Percentiles rank a stretch among this genome's conserved stretches.
These are phyloP conservation scores for Dicyrtoma fusca DNA, from an alignment of 2,888 invertebrate genomes.

Conservation along the genomic window DNA sequence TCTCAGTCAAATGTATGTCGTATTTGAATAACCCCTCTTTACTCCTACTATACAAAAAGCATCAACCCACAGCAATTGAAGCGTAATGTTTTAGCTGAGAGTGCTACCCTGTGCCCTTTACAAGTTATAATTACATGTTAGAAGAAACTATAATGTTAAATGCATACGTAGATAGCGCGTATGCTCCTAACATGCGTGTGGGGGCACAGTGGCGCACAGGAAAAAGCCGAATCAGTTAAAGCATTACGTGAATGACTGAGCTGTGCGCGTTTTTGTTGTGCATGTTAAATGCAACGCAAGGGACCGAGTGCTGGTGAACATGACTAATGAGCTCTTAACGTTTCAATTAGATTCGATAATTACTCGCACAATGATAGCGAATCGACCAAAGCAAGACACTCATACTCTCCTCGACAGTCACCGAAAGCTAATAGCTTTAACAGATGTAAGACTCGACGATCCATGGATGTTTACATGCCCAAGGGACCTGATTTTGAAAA, in stretches of 20 bases:
- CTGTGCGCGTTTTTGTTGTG: slow-evolving; percentile 14
- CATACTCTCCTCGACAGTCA: slow-evolving; percentile 53
- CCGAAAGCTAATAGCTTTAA: slow-evolving; percentile 53
- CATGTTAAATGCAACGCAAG: slow-evolving; percentile 14
- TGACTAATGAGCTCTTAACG: slow-evolving; percentile 42
- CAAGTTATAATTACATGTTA: too few species aligned
- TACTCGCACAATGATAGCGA: slow-evolving; percentile 54
- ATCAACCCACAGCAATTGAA: not conserved
- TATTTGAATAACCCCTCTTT: slow-evolving; percentile 1
- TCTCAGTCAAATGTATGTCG: slow-evolving; percentile 54
- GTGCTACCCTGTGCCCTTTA: not conserved
- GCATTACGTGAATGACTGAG: slow-evolving; percentile 24
- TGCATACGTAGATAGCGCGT: not conserved
- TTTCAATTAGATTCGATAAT: slow-evolving; percentile 54
- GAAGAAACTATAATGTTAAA: too few species aligned
- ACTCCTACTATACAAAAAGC: not conserved
- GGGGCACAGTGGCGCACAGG: not conserved
- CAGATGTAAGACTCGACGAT: slow-evolving; percentile 54
- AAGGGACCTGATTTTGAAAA: slow-evolving; percentile 57
- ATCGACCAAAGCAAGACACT: slow-evolving; percentile 49
- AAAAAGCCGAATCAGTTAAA: not conserved
- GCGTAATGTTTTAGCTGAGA: not conserved
- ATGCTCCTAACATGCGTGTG: not conserved
- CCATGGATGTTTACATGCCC: slow-evolving; percentile 53
- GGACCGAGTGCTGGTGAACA: slow-evolving; percentile 4